Base-by-base conservation (phyloP, 1,140 invertebrate species). In the Sesamia nonagrioides region DNA sequence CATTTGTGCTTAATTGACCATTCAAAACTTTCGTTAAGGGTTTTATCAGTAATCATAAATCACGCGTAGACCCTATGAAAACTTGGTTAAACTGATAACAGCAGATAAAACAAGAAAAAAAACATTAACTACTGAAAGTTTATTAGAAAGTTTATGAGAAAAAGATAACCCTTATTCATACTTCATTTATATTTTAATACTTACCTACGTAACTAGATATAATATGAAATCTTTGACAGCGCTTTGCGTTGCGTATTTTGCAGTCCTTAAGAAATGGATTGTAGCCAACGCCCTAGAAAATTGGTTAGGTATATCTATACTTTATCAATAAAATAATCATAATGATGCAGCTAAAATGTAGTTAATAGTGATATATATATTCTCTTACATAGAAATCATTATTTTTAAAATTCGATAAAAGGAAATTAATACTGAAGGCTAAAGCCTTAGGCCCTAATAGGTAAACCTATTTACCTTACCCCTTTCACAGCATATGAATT, bases 241-340 rank as follows among this genome's bases (percentile, higher is more conserved):
- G 18, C 11, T 48, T 13, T 48, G 4, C 6, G 61, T n/a, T 69
- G 18, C 42, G 15, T 63, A 37, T 27, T 50, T 58, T 42, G 69
- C 40, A 74, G 13, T 18, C 48, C 8, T 9, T 45, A 56, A 37
- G 35, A 72, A 56, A 56, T 40, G n/a, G 6, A 35, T 60, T 60
- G 17, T 45, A 73, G 71, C 54, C 71, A 74, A 74, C 71, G 71
- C 71, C 71, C 71, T 45, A 58, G 3, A 56, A 17, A 56, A 17
- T 56, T 74, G 35, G 45, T 74, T 56, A 73, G 42, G 54, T 18
- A n/a, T 42, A 11, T 35, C n/a, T 17, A 37, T 15, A n/a, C 33
- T n/a, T 63, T 17, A 40, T 17, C 40, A 17, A 37, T 37, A 17
- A 21, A 9, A 54, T 9, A 18, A n/a, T n/a, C n/a, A n/a, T n/a